Percentiles rank a stretch among this genome's conserved stretches.
These are phyloP conservation scores for Acrocephalus kingi DNA, from an alignment of 2,113 vertebrate genomes.

Conservation along the genomic window DNA sequence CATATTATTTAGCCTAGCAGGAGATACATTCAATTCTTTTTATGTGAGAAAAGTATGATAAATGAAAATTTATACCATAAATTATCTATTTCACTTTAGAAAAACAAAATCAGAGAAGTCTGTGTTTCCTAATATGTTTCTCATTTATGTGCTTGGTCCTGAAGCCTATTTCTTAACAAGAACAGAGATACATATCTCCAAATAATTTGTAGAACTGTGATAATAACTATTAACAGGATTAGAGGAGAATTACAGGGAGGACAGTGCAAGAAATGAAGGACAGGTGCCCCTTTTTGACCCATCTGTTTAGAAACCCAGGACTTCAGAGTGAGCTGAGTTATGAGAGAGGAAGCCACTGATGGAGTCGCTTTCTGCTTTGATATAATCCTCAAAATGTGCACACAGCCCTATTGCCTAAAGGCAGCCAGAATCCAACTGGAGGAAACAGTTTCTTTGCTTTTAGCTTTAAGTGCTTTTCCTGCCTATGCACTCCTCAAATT, in stretches of 20 bases:
- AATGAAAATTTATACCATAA: neutral
- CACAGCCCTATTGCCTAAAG: neutral
- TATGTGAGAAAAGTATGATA: neutral
- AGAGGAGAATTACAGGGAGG: neutral
- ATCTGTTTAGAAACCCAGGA: neutral
- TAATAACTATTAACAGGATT: neutral
- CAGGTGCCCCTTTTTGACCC: neutral
- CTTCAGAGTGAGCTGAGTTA: neutral
- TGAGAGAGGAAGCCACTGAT: neutral
- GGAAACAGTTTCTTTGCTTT: neutral
- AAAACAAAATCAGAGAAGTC: neutral
- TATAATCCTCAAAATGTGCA: neutral
- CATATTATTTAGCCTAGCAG: neutral
- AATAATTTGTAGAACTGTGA: neutral
- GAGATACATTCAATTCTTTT: neutral
- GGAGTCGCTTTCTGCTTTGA: neutral
- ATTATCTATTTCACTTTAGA: neutral
- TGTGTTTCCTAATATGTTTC: neutral
- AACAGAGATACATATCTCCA: neutral
- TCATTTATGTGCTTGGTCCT: neutral
- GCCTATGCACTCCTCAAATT: neutral
- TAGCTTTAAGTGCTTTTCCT: neutral
- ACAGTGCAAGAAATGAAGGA: neutral
- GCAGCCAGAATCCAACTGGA: neutral
- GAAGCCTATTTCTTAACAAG: neutral